Evolutionary conservation across 2,113 vertebrate species (phyloP).

Genomic region (Scomber colias): DNA sequence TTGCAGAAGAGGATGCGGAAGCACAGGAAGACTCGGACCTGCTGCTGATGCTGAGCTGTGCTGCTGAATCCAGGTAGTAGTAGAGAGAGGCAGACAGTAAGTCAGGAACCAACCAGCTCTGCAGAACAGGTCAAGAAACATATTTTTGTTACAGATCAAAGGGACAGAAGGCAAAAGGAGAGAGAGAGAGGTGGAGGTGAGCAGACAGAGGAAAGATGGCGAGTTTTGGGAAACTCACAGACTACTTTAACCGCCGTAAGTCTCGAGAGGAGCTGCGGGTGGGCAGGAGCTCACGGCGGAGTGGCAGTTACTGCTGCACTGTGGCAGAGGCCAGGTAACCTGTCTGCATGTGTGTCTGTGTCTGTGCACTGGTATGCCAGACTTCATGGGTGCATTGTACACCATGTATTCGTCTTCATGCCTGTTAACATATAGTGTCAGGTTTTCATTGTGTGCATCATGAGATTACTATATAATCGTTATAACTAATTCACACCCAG

Average conservation of each 20-base stretch:
- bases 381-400: conserved; percentile 1
- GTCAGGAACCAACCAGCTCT: conserved; percentile 46
- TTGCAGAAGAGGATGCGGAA: conserved; percentile 47
- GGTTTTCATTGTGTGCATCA: conserved; percentile 1
- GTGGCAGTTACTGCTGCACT: conserved; percentile 91
- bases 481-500: neutral
- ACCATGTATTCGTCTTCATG: neutral
- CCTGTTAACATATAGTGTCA: conserved; percentile 14
- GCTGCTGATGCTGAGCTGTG: conserved; percentile 40
- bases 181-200: conserved; percentile 35
- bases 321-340: conserved; percentile 92
- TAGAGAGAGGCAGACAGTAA: neutral
- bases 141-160: neutral
- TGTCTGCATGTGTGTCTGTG: conserved; percentile 16
- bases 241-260: conserved; percentile 92
- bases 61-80: conserved; percentile 36
- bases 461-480: neutral
- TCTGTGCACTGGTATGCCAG: conserved; percentile 38
- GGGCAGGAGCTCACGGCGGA: conserved; percentile 84
- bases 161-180: neutral
- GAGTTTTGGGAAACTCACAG: conserved; percentile 94
- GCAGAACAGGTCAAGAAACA: neutral
- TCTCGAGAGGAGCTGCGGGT: conserved; percentile 90
- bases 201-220: conserved; percentile 82
- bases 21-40: conserved; percentile 49